Base-by-base conservation (phyloP, 2,797 vertebrate genomes). In the Pangasius macronema region DNA sequence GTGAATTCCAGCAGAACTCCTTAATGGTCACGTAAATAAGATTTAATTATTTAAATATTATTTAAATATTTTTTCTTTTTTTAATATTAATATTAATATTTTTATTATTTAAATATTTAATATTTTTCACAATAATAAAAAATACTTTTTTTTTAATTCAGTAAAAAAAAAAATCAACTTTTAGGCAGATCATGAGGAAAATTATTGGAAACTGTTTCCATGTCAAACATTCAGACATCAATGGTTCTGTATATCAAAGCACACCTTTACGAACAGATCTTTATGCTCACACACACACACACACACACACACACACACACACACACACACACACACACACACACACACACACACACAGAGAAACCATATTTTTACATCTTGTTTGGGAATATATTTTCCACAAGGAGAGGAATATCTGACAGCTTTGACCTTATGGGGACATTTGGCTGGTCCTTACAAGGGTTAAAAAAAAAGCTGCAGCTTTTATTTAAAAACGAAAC, bases 361-460 rank as follows among this genome's bases (percentile, higher is more conserved):
- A 16, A 27, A 51, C 72, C 75, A n/a, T 79, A 6, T n/a, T 76
- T 83, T 1, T 87, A 73, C 46, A 22, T 85, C 20, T 68, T 68
- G 14, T 3, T 68, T 33, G 65, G n/a, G 30, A 13, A 16, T 16
- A 73, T 73, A 39, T 73, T 24, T 42, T 2, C 20, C 22, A 73
- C 20, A 27, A 22, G 22, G 22, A 73, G 27, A 22, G 36, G 36
- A 39, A 39, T 39, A 39, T 39, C 18, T 39, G 70, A 73, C 22
- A 46, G 8, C 36, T 72, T 36, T 39, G 8, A 39, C 68, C 68
- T 24, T 24, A 4, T 46, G 3, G 9, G 22, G 3, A 73, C 10
- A 73, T 42, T 72, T 24, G 68, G 8, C 7, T 39, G 7, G 30
- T 33, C 51, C 51, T 14, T 14, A 18, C 51, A 53, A 53, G 51